Evolutionary conservation across 1,140 invertebrate species (phyloP), one percentile per base, ranked within the genome.

Genomic region (Globodera ellingtonae): DNA sequence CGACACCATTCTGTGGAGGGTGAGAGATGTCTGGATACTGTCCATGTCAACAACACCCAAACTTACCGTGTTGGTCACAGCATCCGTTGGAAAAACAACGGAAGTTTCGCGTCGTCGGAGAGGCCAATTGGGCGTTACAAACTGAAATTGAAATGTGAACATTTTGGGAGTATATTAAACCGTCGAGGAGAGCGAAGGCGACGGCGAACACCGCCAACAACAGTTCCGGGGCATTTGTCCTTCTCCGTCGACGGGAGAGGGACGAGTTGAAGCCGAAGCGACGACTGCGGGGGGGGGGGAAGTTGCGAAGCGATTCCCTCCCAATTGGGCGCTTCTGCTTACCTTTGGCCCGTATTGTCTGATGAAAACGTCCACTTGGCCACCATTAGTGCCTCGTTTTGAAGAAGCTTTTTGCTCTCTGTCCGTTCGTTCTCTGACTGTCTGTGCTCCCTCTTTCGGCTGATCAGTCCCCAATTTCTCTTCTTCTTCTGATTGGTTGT

Each of bases 11-110:
- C 82, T 77, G 65, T 47, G 24, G 46, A 59, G 35, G 47, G 71
- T 8, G 52, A 21, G n/a, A 44, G 35, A 56, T 6, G 18, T 1
- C 35, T 35, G 35, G 8, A 6, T 5, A 15, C 13, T 2, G 15
- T 73, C 50, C 0, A 73, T 66, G 35, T 0, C 48, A 15, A 13
- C 18, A 67, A 9, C 9, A 46, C 7, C 24, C 46, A 0, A 24
- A 83, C 74, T 74, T 65, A 72, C 81, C 82, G 59, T 86, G 85
- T 73, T 86, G 85, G 79, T 86, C 85, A 52, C 85, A 86, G 81
- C 85, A 86, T 10, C 84, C 86, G 72, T 85, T 85, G 0, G 80
- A 50, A 21, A 76, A 48, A 62, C 84, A 85, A 78, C 86, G 86
- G 62, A 85, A 85, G 46, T 81, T 84, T 52, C 13, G 47, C 8